Conservation (phyloP, 1,140 invertebrate genomes). For the Drosophila chauvacae region DNA sequence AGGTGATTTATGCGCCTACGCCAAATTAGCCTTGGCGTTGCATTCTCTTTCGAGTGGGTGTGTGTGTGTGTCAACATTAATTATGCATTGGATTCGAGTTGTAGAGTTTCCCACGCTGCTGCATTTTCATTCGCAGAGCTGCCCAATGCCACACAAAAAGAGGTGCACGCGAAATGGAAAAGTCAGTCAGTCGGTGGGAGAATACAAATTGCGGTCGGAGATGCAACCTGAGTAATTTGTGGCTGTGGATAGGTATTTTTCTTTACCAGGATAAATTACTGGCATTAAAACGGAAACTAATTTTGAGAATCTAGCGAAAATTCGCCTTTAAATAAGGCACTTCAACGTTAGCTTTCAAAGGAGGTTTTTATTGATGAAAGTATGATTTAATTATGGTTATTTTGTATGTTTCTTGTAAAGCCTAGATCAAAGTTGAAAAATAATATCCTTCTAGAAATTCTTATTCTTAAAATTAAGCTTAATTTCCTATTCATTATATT, state of each 20-base stretch:
- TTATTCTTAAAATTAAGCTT: too few species aligned
- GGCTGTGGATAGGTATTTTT: neutral
- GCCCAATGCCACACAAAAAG: conserved; percentile 9
- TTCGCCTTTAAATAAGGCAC: neutral
- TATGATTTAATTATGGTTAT: neutral
- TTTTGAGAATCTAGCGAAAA: neutral
- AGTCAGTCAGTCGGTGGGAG: conserved; percentile 37
- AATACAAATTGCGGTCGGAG: conserved; percentile 29
- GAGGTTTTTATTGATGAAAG: neutral
- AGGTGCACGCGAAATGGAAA: conserved; percentile 22
- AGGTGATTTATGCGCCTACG: conserved; percentile 74
- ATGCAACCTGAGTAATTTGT: conserved; percentile 12
- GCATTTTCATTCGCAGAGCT: conserved; percentile 4
- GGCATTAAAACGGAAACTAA: neutral
- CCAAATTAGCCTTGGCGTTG: conserved; percentile 79
- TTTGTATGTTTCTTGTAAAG: neutral
- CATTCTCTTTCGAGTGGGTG: conserved; percentile 35
- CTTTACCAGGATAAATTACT: neutral
- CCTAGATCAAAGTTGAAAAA: too few species aligned
- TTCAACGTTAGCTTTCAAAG: neutral
- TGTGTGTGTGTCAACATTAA: conserved; percentile 73
- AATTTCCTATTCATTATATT: too few species aligned
- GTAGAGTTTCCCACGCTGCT: conserved; percentile 4
- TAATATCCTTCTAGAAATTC: too few species aligned
- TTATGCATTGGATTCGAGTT: conserved; percentile 56